Base-by-base conservation (phyloP, 2,888 invertebrate genomes). In the Smittia aterrima region DNA sequence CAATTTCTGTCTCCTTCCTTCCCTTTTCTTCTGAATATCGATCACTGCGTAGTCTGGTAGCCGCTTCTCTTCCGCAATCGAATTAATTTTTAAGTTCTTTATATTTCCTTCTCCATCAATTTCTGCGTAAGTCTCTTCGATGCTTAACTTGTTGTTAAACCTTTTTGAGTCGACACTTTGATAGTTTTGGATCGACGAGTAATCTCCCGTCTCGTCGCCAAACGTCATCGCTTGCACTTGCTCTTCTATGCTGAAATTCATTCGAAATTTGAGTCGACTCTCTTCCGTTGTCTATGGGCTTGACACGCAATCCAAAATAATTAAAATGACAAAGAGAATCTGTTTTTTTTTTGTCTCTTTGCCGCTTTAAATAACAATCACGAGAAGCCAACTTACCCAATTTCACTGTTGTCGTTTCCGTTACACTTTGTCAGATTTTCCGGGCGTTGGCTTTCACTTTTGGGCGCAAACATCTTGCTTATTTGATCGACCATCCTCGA, bases 31-130 rank as follows among this genome's bases (percentile, higher is more conserved):
- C 76, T 79, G 79, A n/a, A 80, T 77, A 77, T 80, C 79, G 27
- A 80, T 78, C 11, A 79, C 79, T n/a, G 80, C 80, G 78, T 80
- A 80, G 76, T 80, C 79, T 18, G 79, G 80, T 70, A 54, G 9
- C 20, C 7, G 2, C 58, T 22, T 22, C 24, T 18, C 20, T 18
- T 58, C 16, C 6, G 6, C 18, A 22, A 2, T 9, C 6, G 7
- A 4, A 6, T 58, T 20, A 18, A 20, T 6, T 4, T 2, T 7
- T 20, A 6, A 6, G 7, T 22, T 9, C 16, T 67, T 6, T 6
- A 27, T 1, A 9, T 67, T 67, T 9, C 2, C 38, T 1, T n/a
- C 22, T 2, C 13, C 9, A 13, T n/a, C 47, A 25, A 66, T 25
- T 6, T 74, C 72, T 24, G 32, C 18, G 38, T 64, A 73, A 18